Evolutionary conservation across 1,140 invertebrate species (phyloP), one percentile per base, ranked within the genome.

Genomic region (Ooceraea biroi): DNA sequence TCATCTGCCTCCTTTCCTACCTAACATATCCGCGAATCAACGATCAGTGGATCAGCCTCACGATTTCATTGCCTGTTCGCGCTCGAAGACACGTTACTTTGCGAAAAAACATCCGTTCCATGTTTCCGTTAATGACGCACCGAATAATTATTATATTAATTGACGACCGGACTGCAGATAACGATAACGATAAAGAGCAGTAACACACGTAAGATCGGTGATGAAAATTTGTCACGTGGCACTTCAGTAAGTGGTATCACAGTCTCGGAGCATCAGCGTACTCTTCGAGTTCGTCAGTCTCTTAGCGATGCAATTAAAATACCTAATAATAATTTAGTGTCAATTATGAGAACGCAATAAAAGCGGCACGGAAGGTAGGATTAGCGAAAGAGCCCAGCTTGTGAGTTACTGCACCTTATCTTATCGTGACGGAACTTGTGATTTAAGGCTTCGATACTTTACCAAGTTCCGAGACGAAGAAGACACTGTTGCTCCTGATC

Each of bases 1-100:
- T 78, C 50, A 30, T 71, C 69, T 68, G 12, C 48, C 17, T 50
- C 25, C 57, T 50, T 41, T 68, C 68, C 14, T 25, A n/a, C n/a
- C 17, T 7, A 22, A 17, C 30, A 17, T 65, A 44, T 7, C 5
- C 48, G 63, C 50, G 22, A 68, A 44, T 68, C 50, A 27, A 25
- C 17, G 7, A n/a, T n/a, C 36, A 7, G 25, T 46, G 76, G 65
- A 71, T 80, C 76, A 80, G 65, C 65, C 76, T 44, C 36, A 65
- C 46, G 25, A 7, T 36, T 36, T 36, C 36, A 36, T 36, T 36
- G 36, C 2, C 14, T 44, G n/a, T 11, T 25, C 22, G 0, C 50
- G 30, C 17, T 5, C 44, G 14, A 0, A 25, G 36, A 41, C 17
- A 27, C 27, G 27, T 25, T 11, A 36, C 41, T 3, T 10, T 12